Conservation (phyloP, 2,888 invertebrate genomes). For the Chrysodeixis includens region DNA sequence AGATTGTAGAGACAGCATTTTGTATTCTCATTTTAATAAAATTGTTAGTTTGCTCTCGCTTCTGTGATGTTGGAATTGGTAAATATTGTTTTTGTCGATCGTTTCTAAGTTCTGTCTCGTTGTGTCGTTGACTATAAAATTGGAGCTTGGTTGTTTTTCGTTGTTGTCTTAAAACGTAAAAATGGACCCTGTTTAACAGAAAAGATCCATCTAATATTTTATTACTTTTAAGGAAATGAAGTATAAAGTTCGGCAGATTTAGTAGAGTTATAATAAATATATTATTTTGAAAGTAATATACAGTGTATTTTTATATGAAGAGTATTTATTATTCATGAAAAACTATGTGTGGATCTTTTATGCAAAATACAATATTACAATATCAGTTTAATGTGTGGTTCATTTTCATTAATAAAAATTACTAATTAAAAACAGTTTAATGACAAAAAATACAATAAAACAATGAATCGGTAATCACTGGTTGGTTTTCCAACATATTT, state of each 20-base stretch:
- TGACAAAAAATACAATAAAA: background rate
- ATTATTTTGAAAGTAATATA: background rate
- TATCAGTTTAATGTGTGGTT: background rate
- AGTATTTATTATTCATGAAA: background rate
- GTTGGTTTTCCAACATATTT: background rate
- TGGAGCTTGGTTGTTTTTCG: no score
- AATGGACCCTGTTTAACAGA: background rate
- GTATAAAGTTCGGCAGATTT: background rate
- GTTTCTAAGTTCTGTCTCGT: constrained; percentile 17
- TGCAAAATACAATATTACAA: background rate
- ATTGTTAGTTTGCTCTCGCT: no score
- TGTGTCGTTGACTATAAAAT: no score
- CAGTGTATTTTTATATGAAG: background rate
- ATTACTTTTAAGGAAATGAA: background rate
- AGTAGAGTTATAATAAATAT: background rate
- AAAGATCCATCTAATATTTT: background rate
- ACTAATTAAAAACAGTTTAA: background rate
- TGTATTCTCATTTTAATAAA: no score
- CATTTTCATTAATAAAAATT: background rate
- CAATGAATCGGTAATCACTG: background rate
- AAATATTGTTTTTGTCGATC: no score
- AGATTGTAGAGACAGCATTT: no score
- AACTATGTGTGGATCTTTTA: background rate
- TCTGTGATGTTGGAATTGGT: no score
- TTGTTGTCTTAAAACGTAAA: no score